Evolutionary conservation across 1,140 invertebrate species (phyloP), one percentile per base, ranked within the genome.

Genomic region (Ceratina calcarata): DNA sequence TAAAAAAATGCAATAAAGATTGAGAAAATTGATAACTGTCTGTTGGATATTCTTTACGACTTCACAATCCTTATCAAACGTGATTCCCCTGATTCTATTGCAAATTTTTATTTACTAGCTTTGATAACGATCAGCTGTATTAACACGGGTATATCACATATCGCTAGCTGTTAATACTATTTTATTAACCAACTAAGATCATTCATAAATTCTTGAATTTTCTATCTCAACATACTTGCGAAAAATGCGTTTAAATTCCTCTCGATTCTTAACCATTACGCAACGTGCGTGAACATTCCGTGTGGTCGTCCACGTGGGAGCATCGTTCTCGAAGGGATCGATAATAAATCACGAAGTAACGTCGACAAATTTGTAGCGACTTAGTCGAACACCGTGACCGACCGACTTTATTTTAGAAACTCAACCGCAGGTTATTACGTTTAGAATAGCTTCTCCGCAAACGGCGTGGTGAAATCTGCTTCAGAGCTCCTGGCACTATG

Each of bases 81-180:
- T 22, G 55, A 70, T 61, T 69, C 22, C 8, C 16, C 18, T 12
- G 18, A 10, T 45, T 45, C 37, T 45, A 32, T 32, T 32, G n/a
- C n/a, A n/a, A n/a, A 32, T 32, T 2, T 32, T 32, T 32, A 1
- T 32, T 32, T 32, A 32, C 4, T 1, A 1, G 4, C 27, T 32
- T 32, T 4, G 27, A 76, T 32, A 60, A 37, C 58, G 20, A 60
- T 69, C 65, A 37, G 22, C 16, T 22, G 65, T 60, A 32, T 77
- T 49, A 37, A n/a, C 49, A 20, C 66, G 27, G 66, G 22, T 68
- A 32, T 65, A n/a, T 65, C n/a, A 22, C 3, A n/a, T 45, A 16
- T 18, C 2, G 13, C n/a, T 2, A 16, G 16, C 53, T 55, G 15
- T 45, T 45, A 45, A 45, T 10, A 8, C 37, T 45, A 45, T 45